Conservation (phyloP, 2,797 vertebrate species). For the Neoniphon sammara region DNA sequence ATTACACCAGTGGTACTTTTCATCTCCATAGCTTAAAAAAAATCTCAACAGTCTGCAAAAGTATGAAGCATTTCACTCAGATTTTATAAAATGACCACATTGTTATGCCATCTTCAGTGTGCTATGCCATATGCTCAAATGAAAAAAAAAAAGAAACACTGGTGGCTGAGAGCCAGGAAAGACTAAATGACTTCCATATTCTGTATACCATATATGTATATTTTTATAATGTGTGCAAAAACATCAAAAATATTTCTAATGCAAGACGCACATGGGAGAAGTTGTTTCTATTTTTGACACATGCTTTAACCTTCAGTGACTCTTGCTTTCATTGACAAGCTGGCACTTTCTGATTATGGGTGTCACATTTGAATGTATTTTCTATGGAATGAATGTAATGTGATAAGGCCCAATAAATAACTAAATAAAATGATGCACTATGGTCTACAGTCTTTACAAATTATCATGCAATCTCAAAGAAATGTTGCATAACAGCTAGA, state of each 20-base stretch:
- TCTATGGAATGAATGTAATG: slow-evolving; percentile 83
- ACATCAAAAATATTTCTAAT: slow-evolving; percentile 73
- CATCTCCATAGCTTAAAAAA: slow-evolving; percentile 31
- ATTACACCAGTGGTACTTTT: slow-evolving; percentile 41
- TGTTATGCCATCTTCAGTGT: slow-evolving; percentile 38
- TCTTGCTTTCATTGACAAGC: slow-evolving; percentile 65
- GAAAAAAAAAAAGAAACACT: slow-evolving; percentile 36
- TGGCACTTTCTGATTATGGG: slow-evolving; percentile 63
- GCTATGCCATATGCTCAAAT: slow-evolving; percentile 56
- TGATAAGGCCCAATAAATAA: slow-evolving; percentile 79
- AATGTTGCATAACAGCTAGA: not conserved
- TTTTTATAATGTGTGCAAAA: slow-evolving; percentile 80
- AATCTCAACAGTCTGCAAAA: slow-evolving; percentile 25
- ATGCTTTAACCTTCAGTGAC: slow-evolving; percentile 70
- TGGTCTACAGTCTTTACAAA: slow-evolving; percentile 20
- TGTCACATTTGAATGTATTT: slow-evolving; percentile 87
- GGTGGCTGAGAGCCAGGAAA: slow-evolving; percentile 44
- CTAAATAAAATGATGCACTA: slow-evolving; percentile 36
- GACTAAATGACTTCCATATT: slow-evolving; percentile 73
- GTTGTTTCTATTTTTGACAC: slow-evolving; percentile 80
- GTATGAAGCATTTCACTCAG: slow-evolving; percentile 42
- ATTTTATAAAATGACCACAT: slow-evolving; percentile 50
- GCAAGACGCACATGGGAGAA: slow-evolving; percentile 60
- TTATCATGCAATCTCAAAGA: not conserved
- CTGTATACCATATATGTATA: slow-evolving; percentile 72